Base-by-base conservation (phyloP, 2,113 vertebrate species). In the Tragulus kanchil region DNA sequence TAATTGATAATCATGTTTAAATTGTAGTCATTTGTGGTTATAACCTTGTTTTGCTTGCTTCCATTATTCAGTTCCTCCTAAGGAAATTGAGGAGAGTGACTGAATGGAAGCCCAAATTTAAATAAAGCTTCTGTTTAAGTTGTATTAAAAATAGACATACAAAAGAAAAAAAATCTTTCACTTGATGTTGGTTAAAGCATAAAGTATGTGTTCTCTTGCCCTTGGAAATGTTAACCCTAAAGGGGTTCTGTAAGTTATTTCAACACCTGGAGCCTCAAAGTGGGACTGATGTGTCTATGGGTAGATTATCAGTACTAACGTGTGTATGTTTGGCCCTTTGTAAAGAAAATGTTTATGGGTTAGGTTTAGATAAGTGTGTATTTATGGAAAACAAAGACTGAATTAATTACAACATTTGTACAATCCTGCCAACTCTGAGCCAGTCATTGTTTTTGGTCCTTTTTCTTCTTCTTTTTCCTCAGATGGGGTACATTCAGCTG, bases 1-100 rank as follows among this genome's bases (percentile, higher is more conserved):
- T 98, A 92, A 97, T 96, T 98, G 95, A 69, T 98, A 96, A 97
- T 94, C 97, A 97, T 96, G 92, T 98, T 98, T n/a, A 26, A 98
- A 97, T 84, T 93, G n/a, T 83, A 96, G 92, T 93, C 69, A 67
- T 97, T 91, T 89, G 16, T 97, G 50, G 83, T 71, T 97, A 97
- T 96, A 96, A 90, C 92, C 97, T 85, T 92, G 58, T 82, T 85
- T 96, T 92, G 64, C 97, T 89, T 92, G 89, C 92, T 96, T 97
- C 97, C 48, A 75, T 94, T 83, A n/a, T 82, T 97, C 21, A 93
- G 0, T 96, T 97, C 56, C 58, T 96, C 71, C 77, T 73, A 65
- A 89, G 54, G 90, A 95, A 90, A 97, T 54, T 86, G 82, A n/a
- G 36, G 36, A 36, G 3, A 89, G 7, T n/a, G 89, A 92, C 86